phyloP scores from a whole-genome alignment of 2,113 vertebrate species.

The Ceuthmochares aereus region DNA sequence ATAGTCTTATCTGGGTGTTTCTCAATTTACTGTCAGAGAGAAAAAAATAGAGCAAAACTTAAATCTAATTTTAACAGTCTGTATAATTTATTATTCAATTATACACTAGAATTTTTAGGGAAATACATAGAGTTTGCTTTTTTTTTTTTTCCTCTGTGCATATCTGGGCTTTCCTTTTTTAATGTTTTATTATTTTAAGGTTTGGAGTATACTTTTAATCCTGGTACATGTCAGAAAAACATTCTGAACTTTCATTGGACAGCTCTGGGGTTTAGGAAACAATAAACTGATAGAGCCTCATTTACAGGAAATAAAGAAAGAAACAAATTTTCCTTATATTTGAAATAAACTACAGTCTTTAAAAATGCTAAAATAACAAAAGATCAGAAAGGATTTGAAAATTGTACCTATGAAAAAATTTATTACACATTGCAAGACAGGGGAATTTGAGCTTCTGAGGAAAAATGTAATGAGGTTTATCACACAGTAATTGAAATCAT shows the following conservation, averaged over 20 bases:
- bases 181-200: background rate
- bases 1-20: background rate
- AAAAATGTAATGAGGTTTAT: background rate
- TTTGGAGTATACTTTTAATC: background rate
- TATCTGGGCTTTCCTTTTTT: background rate
- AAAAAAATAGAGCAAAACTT: background rate
- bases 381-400: background rate
- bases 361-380: background rate
- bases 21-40: background rate
- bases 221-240: background rate
- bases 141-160: background rate
- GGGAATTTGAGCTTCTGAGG: background rate
- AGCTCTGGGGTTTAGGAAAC: background rate
- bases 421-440: background rate
- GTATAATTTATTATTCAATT: background rate
- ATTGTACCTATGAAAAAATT: background rate
- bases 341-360: background rate
- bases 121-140: background rate
- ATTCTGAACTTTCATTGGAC: background rate
- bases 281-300: background rate
- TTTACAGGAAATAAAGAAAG: background rate
- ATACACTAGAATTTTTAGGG: background rate
- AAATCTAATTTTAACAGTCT: background rate
- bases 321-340: rapidly evolving
- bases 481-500: background rate